phyloP scores from a whole-genome alignment of 2,113 vertebrate species.

The Centrocercus urophasianus region DNA sequence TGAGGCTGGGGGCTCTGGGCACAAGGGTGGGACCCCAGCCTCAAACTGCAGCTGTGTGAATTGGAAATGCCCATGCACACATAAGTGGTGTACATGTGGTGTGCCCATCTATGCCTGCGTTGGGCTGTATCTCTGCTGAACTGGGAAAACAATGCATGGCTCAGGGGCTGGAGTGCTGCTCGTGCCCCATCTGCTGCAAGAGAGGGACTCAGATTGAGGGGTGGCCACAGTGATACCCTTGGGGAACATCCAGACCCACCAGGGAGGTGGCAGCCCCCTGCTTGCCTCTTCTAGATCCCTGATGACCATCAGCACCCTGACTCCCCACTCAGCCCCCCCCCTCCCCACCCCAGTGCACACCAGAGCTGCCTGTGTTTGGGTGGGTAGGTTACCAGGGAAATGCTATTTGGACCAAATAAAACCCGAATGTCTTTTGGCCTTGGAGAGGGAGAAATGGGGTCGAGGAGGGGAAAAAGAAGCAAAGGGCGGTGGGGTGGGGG shows the following conservation, averaged over 20 bases:
- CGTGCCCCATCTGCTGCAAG: background rate
- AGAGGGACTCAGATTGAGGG: rapidly evolving
- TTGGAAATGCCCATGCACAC: too few species aligned
- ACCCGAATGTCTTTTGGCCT: background rate
- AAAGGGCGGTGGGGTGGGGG: background rate
- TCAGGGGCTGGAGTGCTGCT: background rate
- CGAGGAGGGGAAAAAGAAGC: background rate
- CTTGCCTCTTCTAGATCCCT: background rate
- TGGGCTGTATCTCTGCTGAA: background rate
- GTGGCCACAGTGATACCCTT: background rate
- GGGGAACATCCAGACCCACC: rapidly evolving
- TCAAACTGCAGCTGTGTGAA: too few species aligned
- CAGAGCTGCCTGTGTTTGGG: background rate
- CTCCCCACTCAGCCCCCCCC: rapidly evolving
- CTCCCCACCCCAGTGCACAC: rapidly evolving
- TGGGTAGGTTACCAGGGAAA: background rate
- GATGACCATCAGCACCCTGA: too few species aligned
- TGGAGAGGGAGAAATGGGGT: background rate
- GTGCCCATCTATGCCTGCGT: background rate
- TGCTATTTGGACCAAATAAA: background rate
- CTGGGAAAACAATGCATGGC: rapidly evolving
- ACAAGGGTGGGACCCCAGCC: background rate
- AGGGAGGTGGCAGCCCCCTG: background rate
- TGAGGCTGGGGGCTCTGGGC: background rate
- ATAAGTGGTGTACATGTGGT: too few species aligned